Percentiles rank a stretch among this genome's conserved stretches.
These are phyloP conservation scores for Aythya baeri DNA, from an alignment of 2,113 vertebrate genomes.

Conservation along the genomic window DNA sequence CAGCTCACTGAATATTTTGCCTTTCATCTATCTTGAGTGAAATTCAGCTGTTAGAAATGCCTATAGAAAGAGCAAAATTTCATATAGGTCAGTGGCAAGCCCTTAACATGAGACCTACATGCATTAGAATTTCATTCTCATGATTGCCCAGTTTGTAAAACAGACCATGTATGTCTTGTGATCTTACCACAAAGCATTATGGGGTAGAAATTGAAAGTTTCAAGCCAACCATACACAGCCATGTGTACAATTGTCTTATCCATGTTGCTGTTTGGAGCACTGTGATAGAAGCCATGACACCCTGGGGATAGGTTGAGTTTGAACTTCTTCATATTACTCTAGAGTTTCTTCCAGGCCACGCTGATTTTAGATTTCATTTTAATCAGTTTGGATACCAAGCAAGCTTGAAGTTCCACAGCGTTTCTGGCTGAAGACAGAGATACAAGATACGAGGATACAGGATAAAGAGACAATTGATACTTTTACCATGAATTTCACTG, in stretches of 20 bases:
- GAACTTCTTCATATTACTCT: neutral
- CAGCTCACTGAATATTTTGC: neutral
- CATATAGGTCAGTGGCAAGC: neutral
- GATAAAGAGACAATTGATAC: neutral
- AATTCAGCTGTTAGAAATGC: neutral
- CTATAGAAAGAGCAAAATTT: neutral
- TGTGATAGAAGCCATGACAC: accelerated
- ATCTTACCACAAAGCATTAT: neutral
- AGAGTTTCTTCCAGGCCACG: neutral
- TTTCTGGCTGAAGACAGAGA: neutral
- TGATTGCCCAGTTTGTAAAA: neutral
- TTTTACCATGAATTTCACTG: neutral
- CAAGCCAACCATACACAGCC: neutral
- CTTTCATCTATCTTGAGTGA: neutral
- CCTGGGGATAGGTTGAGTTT: neutral
- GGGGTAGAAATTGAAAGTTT: neutral
- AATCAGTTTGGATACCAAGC: neutral
- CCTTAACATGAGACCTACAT: neutral
- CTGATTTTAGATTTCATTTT: neutral
- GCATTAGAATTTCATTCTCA: neutral
- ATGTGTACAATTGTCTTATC: neutral
- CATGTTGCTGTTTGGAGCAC: neutral
- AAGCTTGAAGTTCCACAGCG: neutral
- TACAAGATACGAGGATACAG: neutral
- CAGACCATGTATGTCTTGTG: neutral